Base-by-base conservation (phyloP, 2,888 invertebrate species). In the Macrophya alboannulata region DNA sequence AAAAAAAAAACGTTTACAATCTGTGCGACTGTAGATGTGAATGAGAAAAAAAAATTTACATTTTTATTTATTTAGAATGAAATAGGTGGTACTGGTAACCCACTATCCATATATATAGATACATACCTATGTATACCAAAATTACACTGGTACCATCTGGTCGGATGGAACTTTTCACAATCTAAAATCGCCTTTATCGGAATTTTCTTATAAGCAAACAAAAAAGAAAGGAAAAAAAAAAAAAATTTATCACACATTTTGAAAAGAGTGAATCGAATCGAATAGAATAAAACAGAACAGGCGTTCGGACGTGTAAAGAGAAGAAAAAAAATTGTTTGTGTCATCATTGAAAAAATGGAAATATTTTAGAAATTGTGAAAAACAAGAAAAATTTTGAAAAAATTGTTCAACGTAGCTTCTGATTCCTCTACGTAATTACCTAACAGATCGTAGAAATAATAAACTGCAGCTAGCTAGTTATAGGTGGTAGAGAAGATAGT, bases 31-130 rank as follows among this genome's bases (percentile, higher is more conserved):
- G 17, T 51, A 55, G 55, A 3, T 31, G 65, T n/a, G 15, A 71
- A 25, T 71, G 25, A 71, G 40, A 8, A n/a, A n/a, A 40, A 21
- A 68, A 71, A 71, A 71, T 71, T 71, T 71, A 40, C 71, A 71
- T 71, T 37, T 71, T 71, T 71, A 71, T 71, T 71, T 40, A 71
- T 71, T 40, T 40, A 71, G 12, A 37, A n/a, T 71, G 71, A n/a
- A 71, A 68, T 37, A 68, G 31, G 31, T 31, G 31, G 31, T 31
- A 31, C 31, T 31, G 31, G 31, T 31, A 31, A 62, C 62, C n/a
- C n/a, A n/a, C n/a, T 17, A 62, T 62, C n/a, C 17, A 55, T 51
- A 51, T 55, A 15, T 55, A 55, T 55, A 12, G 62, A 62, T 62
- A 21, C n/a, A 5, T 62, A 62, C n/a, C 8, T 21, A 62, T n/a